Conservation (phyloP, 2,888 invertebrate genomes). For the Heteromurus nitidus region DNA sequence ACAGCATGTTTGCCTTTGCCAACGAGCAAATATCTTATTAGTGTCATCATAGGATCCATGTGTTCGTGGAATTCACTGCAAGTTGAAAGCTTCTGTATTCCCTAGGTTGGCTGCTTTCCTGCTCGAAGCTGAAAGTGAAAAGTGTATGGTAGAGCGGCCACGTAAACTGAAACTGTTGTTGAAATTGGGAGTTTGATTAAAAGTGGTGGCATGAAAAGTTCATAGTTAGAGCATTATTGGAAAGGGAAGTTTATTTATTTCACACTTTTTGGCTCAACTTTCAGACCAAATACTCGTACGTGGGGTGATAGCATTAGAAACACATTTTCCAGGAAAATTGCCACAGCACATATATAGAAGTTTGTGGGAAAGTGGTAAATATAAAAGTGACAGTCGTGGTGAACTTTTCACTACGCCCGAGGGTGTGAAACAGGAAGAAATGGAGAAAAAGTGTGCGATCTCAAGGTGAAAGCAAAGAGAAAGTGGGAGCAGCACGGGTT, state of each 20-base stretch:
- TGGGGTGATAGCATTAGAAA: background rate
- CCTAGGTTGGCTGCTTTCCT: background rate
- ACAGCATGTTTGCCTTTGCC: conserved; percentile 26
- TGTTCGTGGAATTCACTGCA: background rate
- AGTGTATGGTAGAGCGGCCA: conserved; percentile 30
- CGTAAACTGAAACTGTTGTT: background rate
- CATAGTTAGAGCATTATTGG: conserved; percentile 51
- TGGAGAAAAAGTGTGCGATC: conserved; percentile 2
- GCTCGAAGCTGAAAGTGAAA: conserved; percentile 37
- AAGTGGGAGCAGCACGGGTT: conserved; percentile 13
- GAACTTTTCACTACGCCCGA: conserved; percentile 35
- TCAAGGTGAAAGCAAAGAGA: conserved; percentile 21
- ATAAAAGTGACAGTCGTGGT: conserved; percentile 36
- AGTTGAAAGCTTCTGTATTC: background rate
- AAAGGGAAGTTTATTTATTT: conserved; percentile 64
- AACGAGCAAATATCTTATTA: conserved; percentile 15
- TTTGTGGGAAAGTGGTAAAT: conserved; percentile 23
- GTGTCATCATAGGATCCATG: background rate
- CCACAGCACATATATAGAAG: conserved; percentile 51
- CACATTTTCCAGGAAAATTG: conserved; percentile 34
- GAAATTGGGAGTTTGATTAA: conserved; percentile 53
- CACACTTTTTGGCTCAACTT: conserved; percentile 53
- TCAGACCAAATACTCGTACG: background rate
- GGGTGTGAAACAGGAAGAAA: conserved; percentile 7
- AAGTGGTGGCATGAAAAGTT: conserved; percentile 50